These are phyloP conservation scores for Litoditis marina DNA, from an alignment of 2,888 invertebrate genomes.

Conservation along the genomic window DNA sequence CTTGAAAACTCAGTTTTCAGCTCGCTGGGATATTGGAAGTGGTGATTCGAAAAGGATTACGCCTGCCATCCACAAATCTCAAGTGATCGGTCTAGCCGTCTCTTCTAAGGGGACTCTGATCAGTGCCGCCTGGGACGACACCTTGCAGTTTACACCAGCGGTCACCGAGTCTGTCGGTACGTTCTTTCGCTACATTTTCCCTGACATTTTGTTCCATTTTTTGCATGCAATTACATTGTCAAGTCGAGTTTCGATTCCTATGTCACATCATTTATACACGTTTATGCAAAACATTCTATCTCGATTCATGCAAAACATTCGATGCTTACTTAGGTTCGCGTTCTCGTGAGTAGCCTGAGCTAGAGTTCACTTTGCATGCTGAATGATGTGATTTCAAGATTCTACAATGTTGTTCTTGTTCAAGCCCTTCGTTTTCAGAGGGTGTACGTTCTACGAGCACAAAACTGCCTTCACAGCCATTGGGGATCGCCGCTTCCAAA, in stretches of 20 bases:
- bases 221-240: no score
- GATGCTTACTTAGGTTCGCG: no score
- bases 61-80: slow-evolving; percentile 83
- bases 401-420: no score
- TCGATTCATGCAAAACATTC: no score
- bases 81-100: slow-evolving; percentile 81
- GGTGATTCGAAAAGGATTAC: slow-evolving; percentile 80
- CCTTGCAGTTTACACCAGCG: slow-evolving; percentile 66
- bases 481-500: slow-evolving; percentile 47
- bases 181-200: no score
- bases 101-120: slow-evolving; percentile 69
- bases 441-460: slow-evolving; percentile 20
- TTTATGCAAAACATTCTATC: no score
- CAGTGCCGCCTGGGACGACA: slow-evolving; percentile 91
- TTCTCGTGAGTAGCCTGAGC: no score
- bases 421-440: slow-evolving; percentile 8
- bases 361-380: no score
- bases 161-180: slow-evolving; percentile 29
- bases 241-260: no score
- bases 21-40: slow-evolving; percentile 63
- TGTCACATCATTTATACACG: no score
- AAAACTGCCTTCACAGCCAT: slow-evolving; percentile 58
- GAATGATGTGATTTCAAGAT: no score
- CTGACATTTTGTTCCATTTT: background rate
- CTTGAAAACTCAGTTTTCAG: slow-evolving; percentile 29